Evolutionary conservation across 2,797 vertebrate species (phyloP).

Genomic region (Hypotaenidia philippensis): DNA sequence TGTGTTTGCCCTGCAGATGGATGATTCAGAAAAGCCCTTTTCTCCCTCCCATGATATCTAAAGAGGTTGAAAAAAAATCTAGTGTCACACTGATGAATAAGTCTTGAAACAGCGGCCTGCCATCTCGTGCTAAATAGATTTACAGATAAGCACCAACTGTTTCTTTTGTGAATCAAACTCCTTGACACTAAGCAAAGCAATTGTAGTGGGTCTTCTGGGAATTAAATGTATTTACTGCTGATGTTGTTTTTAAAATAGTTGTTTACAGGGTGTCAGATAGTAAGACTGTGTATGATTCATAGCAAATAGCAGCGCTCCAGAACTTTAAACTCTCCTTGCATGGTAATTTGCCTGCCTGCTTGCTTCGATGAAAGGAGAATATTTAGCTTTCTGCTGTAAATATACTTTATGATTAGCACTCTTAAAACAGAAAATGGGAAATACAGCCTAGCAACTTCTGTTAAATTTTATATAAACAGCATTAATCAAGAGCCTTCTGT

Average conservation of each 20-base stretch:
- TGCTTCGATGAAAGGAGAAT: slow-evolving; percentile 1
- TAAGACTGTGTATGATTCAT: slow-evolving; percentile 40
- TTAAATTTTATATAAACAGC: not conserved
- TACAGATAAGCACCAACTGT: not conserved
- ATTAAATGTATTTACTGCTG: slow-evolving; percentile 48
- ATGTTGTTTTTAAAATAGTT: slow-evolving; percentile 46
- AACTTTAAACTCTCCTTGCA: slow-evolving; percentile 25
- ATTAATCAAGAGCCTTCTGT: not conserved
- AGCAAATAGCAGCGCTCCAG: not conserved
- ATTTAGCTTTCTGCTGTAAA: slow-evolving; percentile 47
- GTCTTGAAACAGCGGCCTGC: not conserved
- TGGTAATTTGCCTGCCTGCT: not conserved
- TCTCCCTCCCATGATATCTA: not conserved
- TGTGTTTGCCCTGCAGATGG: accelerated
- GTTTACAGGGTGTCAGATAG: slow-evolving; percentile 29
- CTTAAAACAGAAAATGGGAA: slow-evolving; percentile 31
- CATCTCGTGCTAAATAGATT: not conserved
- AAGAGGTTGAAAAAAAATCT: not conserved
- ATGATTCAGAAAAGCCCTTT: not conserved
- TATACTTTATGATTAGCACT: not conserved
- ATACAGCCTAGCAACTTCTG: not conserved
- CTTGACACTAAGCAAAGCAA: slow-evolving; percentile 21
- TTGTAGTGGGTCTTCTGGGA: slow-evolving; percentile 31
- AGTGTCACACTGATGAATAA: not conserved
- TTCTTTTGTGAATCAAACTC: slow-evolving; percentile 29